Conservation (phyloP, 2,888 invertebrate genomes). For the Leptinotarsa rubiginosa region DNA sequence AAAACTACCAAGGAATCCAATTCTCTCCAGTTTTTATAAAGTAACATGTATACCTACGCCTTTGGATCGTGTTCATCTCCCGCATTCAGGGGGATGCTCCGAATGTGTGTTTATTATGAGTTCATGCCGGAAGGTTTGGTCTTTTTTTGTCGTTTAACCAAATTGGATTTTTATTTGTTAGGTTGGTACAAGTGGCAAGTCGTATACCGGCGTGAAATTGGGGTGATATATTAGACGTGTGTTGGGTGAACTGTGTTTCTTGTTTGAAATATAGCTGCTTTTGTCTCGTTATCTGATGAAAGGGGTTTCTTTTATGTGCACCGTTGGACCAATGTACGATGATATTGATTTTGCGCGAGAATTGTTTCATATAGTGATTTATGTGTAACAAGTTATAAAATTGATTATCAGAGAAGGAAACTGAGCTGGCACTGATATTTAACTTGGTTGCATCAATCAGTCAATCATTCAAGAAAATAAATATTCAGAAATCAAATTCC, state of each 20-base stretch:
- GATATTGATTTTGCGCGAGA: neutral
- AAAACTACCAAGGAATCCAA: no score
- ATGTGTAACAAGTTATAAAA: no score
- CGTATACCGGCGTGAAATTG: slow-evolving; percentile 27
- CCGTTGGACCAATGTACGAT: neutral
- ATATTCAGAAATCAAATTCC: no score
- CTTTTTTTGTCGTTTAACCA: slow-evolving; percentile 61
- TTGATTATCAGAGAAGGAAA: no score
- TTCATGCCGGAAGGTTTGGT: slow-evolving; percentile 60
- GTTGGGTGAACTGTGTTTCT: slow-evolving; percentile 15
- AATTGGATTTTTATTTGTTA: slow-evolving; percentile 63
- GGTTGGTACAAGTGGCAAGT: slow-evolving; percentile 33
- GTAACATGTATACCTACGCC: neutral
- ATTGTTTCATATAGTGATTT: neutral
- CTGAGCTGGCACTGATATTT: no score
- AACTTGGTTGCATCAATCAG: no score
- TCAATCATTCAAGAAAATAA: no score
- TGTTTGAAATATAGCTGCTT: slow-evolving; percentile 9
- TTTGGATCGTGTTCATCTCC: slow-evolving; percentile 6
- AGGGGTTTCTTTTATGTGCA: neutral
- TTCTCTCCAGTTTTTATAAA: no score
- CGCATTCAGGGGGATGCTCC: slow-evolving; percentile 16
- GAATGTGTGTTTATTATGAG: slow-evolving; percentile 54
- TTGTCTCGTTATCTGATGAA: slow-evolving; percentile 7
- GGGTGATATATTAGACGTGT: slow-evolving; percentile 34